These are phyloP conservation scores for Cosmopolites sordidus DNA, from an alignment of 2,888 invertebrate species.

Conservation along the genomic window DNA sequence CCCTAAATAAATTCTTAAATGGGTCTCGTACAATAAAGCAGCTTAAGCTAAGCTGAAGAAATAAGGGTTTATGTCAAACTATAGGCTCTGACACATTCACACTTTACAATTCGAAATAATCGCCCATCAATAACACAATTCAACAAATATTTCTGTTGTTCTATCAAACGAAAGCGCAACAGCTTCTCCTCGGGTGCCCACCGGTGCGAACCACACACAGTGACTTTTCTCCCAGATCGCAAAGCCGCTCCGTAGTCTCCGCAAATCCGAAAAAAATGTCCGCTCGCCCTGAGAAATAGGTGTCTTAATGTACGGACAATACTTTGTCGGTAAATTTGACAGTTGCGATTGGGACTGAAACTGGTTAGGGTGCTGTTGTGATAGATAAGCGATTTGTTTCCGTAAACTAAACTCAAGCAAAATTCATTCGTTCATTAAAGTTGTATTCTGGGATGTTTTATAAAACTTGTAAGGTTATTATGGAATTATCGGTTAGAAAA, in stretches of 20 bases:
- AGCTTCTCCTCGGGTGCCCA: constrained; percentile 11
- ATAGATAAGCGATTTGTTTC: too few relatives aligned
- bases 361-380: not conserved
- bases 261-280: constrained; percentile 19
- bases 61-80: too few relatives aligned
- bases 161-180: not conserved
- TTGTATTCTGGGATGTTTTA: too few relatives aligned
- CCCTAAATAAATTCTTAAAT: too few relatives aligned
- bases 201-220: constrained; percentile 20
- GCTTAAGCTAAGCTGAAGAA: too few relatives aligned
- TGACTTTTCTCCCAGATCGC: constrained; percentile 9
- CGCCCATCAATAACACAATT: not conserved
- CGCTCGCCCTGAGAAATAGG: constrained; percentile 19
- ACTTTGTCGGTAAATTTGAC: constrained; percentile 22
- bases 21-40: too few relatives aligned
- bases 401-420: too few relatives aligned
- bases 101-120: too few relatives aligned
- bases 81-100: too few relatives aligned
- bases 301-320: constrained; percentile 20
- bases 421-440: too few relatives aligned
- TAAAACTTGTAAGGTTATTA: too few relatives aligned
- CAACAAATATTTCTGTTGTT: not conserved
- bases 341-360: not conserved
- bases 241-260: constrained; percentile 6
- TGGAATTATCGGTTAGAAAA: too few relatives aligned